Percentiles rank a stretch among this genome's conserved stretches.
phyloP scores from a whole-genome alignment of 2,888 invertebrate genomes.

The Tyria jacobaeae region DNA sequence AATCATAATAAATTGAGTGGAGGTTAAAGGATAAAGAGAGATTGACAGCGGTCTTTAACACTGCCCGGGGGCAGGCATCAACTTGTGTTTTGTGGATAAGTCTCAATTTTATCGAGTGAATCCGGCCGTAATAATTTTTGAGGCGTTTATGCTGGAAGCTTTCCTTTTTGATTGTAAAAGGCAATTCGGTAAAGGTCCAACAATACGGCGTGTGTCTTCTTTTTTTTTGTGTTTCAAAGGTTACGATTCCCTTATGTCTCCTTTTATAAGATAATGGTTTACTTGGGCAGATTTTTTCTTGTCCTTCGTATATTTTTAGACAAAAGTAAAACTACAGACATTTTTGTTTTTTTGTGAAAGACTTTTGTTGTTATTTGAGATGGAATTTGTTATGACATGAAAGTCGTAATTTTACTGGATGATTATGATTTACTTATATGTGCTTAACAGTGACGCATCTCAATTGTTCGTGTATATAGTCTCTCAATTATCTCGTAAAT shows the following conservation, averaged over 20 bases:
- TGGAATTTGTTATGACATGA: background rate
- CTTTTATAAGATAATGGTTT: conserved; percentile 48
- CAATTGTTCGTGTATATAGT: too few species aligned
- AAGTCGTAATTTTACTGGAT: background rate
- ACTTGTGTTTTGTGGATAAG: conserved; percentile 69
- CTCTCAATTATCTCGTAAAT: too few species aligned
- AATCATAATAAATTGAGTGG: conserved; percentile 77
- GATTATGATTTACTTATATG: background rate
- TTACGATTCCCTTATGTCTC: conserved; percentile 43
- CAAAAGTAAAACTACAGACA: conserved; percentile 16
- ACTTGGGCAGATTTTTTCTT: conserved; percentile 33
- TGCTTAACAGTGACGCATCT: too few species aligned
- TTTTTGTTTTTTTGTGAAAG: conserved; percentile 5
- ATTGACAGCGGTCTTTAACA: conserved; percentile 77
- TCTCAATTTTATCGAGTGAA: conserved; percentile 69
- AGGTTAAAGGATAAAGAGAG: conserved; percentile 73
- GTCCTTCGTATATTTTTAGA: conserved; percentile 28
- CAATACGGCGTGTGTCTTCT: conserved; percentile 38
- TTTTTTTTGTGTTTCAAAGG: conserved; percentile 47
- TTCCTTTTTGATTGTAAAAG: conserved; percentile 55
- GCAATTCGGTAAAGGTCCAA: conserved; percentile 45
- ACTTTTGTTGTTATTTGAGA: background rate
- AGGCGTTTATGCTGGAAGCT: conserved; percentile 57
- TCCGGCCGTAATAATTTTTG: conserved; percentile 64
- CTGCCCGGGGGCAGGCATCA: conserved; percentile 64